These are phyloP conservation scores for Pluvianellus socialis DNA, from an alignment of 2,113 vertebrate genomes.

Conservation along the genomic window DNA sequence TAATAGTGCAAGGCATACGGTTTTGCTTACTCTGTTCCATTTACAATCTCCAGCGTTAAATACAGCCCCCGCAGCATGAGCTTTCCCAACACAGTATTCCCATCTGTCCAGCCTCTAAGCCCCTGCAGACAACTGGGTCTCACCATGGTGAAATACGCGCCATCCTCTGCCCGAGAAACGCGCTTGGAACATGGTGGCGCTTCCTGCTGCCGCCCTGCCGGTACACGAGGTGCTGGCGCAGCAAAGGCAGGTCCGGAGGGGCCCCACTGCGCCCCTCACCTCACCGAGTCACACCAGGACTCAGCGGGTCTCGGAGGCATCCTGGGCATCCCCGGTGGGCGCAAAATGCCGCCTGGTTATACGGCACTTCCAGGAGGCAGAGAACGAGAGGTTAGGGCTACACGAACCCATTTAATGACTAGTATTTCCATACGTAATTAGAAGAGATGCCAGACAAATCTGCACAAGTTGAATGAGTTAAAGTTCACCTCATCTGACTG, in stretches of 20 bases:
- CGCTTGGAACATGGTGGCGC: accelerated
- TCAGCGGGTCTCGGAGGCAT: not conserved
- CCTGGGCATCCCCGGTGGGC: not conserved
- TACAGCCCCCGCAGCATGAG: not conserved
- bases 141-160: not conserved
- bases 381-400: not conserved
- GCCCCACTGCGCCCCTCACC: accelerated
- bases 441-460: not conserved
- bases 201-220: not conserved
- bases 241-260: not conserved
- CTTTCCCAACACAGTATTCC: not conserved
- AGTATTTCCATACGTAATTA: not conserved
- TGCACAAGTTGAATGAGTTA: not conserved
- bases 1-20: not conserved
- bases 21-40: not conserved
- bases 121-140: not conserved
- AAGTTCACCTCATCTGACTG: not conserved
- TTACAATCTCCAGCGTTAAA: not conserved
- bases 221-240: not conserved
- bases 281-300: not conserved
- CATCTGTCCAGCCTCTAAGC: not conserved
- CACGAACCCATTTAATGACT: not conserved
- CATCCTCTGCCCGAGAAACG: not conserved
- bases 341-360: not conserved
- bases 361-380: not conserved